phyloP scores from a whole-genome alignment of 1,140 invertebrate genomes.

The Drosophila repleta region DNA sequence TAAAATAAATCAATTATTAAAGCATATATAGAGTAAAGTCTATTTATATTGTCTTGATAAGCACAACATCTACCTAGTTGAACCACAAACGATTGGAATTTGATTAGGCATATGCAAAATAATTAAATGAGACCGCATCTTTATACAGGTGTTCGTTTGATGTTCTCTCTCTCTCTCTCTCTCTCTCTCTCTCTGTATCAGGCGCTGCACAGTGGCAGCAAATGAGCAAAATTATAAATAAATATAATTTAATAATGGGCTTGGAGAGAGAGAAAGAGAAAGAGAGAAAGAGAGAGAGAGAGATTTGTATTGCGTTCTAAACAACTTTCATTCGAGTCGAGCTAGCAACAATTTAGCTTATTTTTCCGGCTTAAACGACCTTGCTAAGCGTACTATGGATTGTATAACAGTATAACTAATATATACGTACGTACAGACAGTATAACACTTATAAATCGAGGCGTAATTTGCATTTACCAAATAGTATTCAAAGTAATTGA shows the following conservation, averaged over 20 bases:
- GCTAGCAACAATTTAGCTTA: slow-evolving; percentile 8
- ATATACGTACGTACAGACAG: not conserved
- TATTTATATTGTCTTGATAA: too few species aligned
- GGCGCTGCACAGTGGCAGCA: not conserved
- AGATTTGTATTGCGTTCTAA: slow-evolving; percentile 48
- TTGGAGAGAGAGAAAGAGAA: not conserved
- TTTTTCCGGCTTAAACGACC: slow-evolving; percentile 16
- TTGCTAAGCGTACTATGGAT: slow-evolving; percentile 2
- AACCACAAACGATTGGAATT: not conserved
- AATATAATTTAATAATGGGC: too few species aligned
- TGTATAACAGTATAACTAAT: slow-evolving; percentile 10
- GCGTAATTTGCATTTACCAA: slow-evolving; percentile 13
- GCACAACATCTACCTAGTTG: too few species aligned
- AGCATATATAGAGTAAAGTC: not conserved
- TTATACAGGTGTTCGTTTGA: slow-evolving; percentile 5
- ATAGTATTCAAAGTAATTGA: slow-evolving; percentile 25
- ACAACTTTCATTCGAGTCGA: slow-evolving; percentile 43
- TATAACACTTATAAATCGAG: not conserved
- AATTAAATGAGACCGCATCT: not conserved
- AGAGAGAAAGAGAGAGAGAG: not conserved
- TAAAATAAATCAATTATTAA: too few species aligned
- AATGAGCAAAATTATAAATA: too few species aligned
- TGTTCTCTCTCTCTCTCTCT: too few species aligned
- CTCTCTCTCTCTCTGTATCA: too few species aligned
- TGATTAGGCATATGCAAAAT: not conserved